Conservation (phyloP, 2,888 invertebrate species). For the Heliconius sara region DNA sequence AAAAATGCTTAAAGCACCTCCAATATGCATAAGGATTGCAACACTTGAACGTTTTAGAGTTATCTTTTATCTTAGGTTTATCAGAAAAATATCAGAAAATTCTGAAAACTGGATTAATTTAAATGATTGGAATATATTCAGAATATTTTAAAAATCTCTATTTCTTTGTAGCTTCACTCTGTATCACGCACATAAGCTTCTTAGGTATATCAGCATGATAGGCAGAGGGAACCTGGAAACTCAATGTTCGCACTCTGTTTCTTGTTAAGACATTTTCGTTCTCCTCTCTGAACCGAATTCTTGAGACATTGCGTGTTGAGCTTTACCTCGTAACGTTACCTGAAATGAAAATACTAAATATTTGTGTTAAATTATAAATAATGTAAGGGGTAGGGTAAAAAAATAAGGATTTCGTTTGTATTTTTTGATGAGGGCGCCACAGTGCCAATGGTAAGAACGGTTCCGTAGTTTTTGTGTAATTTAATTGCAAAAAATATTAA, state of each 20-base stretch:
- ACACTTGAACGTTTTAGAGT: constrained; percentile 11
- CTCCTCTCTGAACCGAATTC: neutral
- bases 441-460: too few relatives aligned
- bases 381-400: too few relatives aligned
- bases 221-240: neutral
- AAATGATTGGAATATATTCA: too few relatives aligned
- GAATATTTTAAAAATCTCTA: too few relatives aligned
- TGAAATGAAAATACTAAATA: too few relatives aligned
- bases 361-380: too few relatives aligned
- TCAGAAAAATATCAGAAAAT: neutral
- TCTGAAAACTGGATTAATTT: neutral
- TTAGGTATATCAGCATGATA: too few relatives aligned
- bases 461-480: too few relatives aligned
- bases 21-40: constrained; percentile 17
- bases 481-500: too few relatives aligned
- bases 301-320: neutral
- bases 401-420: too few relatives aligned
- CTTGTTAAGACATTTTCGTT: neutral
- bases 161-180: neutral
- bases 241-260: neutral
- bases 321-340: too few relatives aligned
- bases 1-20: neutral
- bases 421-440: too few relatives aligned
- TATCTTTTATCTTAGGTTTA: neutral
- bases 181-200: neutral